Evolutionary conservation across 2,888 invertebrate genomes (phyloP), one percentile per base, ranked within the genome.

Genomic region (Aplocera efformata): DNA sequence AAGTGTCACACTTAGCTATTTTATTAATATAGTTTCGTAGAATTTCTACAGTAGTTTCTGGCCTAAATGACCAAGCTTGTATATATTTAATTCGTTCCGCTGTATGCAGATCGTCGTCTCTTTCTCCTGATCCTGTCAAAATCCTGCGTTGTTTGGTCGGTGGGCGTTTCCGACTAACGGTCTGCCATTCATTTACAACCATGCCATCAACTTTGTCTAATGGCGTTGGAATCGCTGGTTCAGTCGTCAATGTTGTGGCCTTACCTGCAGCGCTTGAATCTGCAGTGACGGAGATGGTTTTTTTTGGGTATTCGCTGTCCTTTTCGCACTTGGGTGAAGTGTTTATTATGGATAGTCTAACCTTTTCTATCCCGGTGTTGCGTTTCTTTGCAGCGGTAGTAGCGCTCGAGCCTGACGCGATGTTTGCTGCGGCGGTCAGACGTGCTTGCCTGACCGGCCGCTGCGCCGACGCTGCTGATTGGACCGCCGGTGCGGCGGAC

Each of bases 61-160:
- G 40, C 20, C 20, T 36, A 2, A 36, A 32, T 1, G 36, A 45
- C 40, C 45, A 45, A 5, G 20, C 41, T 13, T 41, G 41, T 1
- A 46, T 41, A 7, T 9, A 37, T 6, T 29, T 37, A 0, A 28
- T 1, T 8, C 22, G 6, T 20, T 46, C 41, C 0, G 34, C 36
- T 17, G 33, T 28, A 6, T 45, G 36, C 1, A 45, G 33, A 7
- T 40, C 33, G 9, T 38, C 31, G 1, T 33, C 33, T 0, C 7
- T 10, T 7, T 9, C 20, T 10, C 34, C 34, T 3, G 38, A 32
- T 0, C 38, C 32, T 1, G 27, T 28, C 7, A 39, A 11, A 7
- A 32, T 10, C 1, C 32, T 26, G 21, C 38, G 38, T 2, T 13
- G 17, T 27, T 32, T 39, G 5, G 9, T 10, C 5, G 1, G 24